Conservation (phyloP, 2,888 invertebrate genomes). For the Zele albiditarsus region DNA sequence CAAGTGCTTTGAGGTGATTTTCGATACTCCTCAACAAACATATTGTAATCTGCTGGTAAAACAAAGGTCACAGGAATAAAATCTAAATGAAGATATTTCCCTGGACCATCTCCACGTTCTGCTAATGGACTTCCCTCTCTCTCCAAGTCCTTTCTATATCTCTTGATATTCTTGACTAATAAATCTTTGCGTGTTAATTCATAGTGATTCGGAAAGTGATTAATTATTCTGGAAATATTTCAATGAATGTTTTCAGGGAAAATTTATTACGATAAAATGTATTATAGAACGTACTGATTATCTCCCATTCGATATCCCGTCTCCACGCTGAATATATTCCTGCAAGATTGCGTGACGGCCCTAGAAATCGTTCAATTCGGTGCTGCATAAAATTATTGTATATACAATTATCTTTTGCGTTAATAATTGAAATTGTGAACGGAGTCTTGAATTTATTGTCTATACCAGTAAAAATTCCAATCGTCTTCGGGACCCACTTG, state of each 20-base stretch:
- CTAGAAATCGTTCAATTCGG: slow-evolving; percentile 64
- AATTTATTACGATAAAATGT: not conserved
- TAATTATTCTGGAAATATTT: slow-evolving; percentile 81
- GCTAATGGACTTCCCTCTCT: slow-evolving; percentile 91
- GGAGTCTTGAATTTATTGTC: not conserved
- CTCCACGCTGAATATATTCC: slow-evolving; percentile 93
- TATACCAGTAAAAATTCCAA: slow-evolving; percentile 94
- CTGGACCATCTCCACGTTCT: slow-evolving; percentile 84
- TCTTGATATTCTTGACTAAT: slow-evolving; percentile 95
- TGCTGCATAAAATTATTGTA: not conserved
- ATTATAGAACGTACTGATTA: slow-evolving; percentile 81
- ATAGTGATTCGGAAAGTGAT: slow-evolving; percentile 97
- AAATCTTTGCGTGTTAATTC: slow-evolving; percentile 96
- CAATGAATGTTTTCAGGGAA: not conserved
- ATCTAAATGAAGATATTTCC: slow-evolving; percentile 87
- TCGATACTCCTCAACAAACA: slow-evolving; percentile 97
- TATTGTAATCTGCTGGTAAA: slow-evolving; percentile 95
- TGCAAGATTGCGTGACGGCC: slow-evolving; percentile 93
- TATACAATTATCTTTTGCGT: not conserved
- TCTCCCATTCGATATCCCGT: slow-evolving; percentile 93
- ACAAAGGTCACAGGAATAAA: slow-evolving; percentile 96
- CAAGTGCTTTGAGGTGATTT: slow-evolving; percentile 96
- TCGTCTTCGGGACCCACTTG: slow-evolving; percentile 92
- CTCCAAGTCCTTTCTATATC: slow-evolving; percentile 94
- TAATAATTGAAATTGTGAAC: not conserved